Percentiles rank a stretch among this genome's conserved stretches.
These are phyloP conservation scores for Vireo altiloquus DNA, from an alignment of 2,113 vertebrate genomes.

Conservation along the genomic window DNA sequence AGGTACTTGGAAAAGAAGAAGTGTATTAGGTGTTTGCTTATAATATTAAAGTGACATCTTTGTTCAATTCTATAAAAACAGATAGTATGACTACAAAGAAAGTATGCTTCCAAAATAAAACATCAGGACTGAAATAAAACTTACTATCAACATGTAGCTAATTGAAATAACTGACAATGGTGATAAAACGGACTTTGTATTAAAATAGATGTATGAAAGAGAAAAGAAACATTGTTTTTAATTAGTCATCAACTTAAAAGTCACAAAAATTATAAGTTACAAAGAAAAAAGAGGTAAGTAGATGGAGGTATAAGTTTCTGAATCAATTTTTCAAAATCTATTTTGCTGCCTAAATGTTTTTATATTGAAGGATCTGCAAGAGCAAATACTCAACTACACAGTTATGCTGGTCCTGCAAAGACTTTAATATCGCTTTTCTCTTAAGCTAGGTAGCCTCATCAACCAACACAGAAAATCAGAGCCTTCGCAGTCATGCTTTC, in stretches of 20 bases:
- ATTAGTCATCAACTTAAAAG: neutral
- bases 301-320: neutral
- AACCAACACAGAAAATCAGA: neutral
- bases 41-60: neutral
- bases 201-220: neutral
- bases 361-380: neutral
- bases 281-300: neutral
- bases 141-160: neutral
- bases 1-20: neutral
- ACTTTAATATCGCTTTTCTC: neutral
- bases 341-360: neutral
- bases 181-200: neutral
- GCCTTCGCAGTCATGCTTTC: neutral
- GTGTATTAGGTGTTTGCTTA: neutral
- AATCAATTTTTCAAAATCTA: neutral
- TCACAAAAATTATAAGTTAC: neutral
- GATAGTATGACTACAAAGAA: neutral
- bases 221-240: neutral
- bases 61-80: neutral
- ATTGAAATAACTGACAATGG: neutral
- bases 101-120: neutral
- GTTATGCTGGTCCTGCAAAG: neutral
- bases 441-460: neutral
- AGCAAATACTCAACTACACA: neutral
- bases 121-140: neutral